A percentile compares a stretch with the other conserved stretches of the same genome.
Evolutionary conservation across 2,113 vertebrate genomes (phyloP).

Genomic region (Dendropsophus ebraccatus): DNA sequence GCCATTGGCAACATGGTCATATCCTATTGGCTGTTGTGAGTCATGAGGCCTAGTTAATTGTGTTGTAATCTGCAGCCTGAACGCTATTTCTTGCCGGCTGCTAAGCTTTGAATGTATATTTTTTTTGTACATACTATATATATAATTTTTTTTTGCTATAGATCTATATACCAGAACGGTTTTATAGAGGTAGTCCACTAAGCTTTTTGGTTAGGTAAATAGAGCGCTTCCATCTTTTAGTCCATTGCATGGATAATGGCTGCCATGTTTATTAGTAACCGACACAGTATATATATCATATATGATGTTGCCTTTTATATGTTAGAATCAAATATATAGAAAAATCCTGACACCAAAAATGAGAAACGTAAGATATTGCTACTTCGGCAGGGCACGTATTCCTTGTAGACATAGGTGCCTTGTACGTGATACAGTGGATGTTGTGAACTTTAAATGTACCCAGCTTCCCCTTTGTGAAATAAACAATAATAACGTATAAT

Average conservation of each 20-base stretch:
- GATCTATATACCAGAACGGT: neutral
- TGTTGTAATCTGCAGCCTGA: neutral
- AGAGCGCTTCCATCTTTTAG: neutral
- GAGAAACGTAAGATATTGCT: constrained; percentile 2
- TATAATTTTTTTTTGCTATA: constrained; percentile 6
- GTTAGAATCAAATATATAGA: neutral
- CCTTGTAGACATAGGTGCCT: constrained; percentile 4
- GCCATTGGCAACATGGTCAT: neutral
- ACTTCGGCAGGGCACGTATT: neutral
- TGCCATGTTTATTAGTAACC: neutral
- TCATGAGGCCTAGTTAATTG: neutral
- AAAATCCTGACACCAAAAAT: constrained; percentile 8
- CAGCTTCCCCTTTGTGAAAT: neutral
- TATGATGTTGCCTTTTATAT: neutral
- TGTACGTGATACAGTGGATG: neutral
- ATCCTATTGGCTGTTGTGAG: neutral
- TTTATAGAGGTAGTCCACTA: constrained; percentile 3
- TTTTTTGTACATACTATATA: constrained; percentile 1
- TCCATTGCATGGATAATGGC: neutral
- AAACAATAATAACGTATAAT: no score
- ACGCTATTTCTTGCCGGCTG: neutral
- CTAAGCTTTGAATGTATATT: neutral
- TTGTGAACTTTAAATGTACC: neutral
- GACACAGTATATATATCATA: neutral
- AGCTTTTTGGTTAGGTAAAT: neutral